These are phyloP conservation scores for Drosophila obscura DNA, from an alignment of 1,140 invertebrate species.

Conservation along the genomic window DNA sequence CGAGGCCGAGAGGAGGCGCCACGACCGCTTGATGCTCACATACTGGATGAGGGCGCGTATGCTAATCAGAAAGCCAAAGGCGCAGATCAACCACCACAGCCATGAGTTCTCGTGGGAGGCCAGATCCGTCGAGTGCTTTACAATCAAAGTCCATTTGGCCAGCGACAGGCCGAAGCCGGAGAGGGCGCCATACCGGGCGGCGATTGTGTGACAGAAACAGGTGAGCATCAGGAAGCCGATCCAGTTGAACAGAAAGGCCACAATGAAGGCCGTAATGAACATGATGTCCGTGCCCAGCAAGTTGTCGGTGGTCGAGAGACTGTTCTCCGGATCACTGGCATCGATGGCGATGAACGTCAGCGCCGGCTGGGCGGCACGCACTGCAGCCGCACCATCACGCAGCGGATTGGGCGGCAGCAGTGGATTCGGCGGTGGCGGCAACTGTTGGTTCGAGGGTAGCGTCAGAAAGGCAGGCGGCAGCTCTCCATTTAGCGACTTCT, in stretches of 20 bases:
- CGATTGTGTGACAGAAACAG: conserved; percentile 97
- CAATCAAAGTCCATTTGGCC: conserved; percentile 97
- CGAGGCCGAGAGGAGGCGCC: conserved; percentile 92
- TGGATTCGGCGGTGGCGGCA: conserved; percentile 68
- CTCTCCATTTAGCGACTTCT: conserved; percentile 92
- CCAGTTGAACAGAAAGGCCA: conserved; percentile 97
- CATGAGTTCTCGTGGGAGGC: conserved; percentile 93
- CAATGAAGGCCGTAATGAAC: conserved; percentile 94
- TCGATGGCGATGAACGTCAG: conserved; percentile 90
- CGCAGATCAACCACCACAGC: conserved; percentile 95
- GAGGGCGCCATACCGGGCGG: conserved; percentile 95
- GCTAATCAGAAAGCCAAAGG: conserved; percentile 94
- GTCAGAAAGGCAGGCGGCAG: conserved; percentile 75
- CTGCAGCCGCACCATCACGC: conserved; percentile 84
- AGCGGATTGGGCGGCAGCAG: conserved; percentile 68
- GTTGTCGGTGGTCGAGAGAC: conserved; percentile 88
- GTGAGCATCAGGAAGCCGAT: conserved; percentile 95
- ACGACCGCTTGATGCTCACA: conserved; percentile 94
- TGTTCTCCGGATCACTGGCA: conserved; percentile 87
- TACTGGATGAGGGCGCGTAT: conserved; percentile 94
- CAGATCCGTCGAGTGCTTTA: conserved; percentile 94
- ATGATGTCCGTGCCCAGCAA: conserved; percentile 94
- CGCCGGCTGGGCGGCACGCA: conserved; percentile 85
- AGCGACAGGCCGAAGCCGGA: conserved; percentile 96
- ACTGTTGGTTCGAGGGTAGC: conserved; percentile 62